These are phyloP conservation scores for Prosopocoilus inquinatus DNA, from an alignment of 2,888 invertebrate genomes.

Conservation along the genomic window DNA sequence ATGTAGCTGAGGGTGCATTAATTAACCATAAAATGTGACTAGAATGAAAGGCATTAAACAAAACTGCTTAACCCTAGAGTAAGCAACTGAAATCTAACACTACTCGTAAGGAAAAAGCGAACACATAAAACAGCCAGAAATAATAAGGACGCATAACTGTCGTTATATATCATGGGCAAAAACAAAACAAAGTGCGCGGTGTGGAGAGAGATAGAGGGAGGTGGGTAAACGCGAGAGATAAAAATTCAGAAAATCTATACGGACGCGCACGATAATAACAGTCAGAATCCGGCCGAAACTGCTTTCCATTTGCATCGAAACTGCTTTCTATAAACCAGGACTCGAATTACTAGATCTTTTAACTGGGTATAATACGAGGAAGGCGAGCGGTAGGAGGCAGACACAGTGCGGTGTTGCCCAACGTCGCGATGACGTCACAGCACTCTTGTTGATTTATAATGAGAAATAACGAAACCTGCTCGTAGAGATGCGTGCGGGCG, in stretches of 20 bases:
- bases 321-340: slow-evolving; percentile 44
- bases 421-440: slow-evolving; percentile 43
- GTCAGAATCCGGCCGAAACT: slow-evolving; percentile 11
- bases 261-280: neutral
- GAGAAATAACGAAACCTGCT: slow-evolving; percentile 49
- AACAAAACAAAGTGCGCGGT: neutral
- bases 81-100: too few species aligned
- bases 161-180: neutral
- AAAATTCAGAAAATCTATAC: neutral
- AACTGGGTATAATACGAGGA: slow-evolving; percentile 45
- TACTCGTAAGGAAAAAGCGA: too few species aligned
- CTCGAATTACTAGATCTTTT: slow-evolving; percentile 47
- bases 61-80: too few species aligned
- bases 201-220: neutral
- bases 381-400: slow-evolving; percentile 22
- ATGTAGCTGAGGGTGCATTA: too few species aligned
- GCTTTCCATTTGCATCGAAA: slow-evolving; percentile 30
- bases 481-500: slow-evolving; percentile 37
- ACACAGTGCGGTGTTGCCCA: slow-evolving; percentile 42
- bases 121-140: too few species aligned
- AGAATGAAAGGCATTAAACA: too few species aligned
- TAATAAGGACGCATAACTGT: neutral
- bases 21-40: too few species aligned
- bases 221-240: too few species aligned
- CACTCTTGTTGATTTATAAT: slow-evolving; percentile 51